These are phyloP conservation scores for Lindbergichthys nudifrons DNA, from an alignment of 2,797 vertebrate species.

Conservation along the genomic window DNA sequence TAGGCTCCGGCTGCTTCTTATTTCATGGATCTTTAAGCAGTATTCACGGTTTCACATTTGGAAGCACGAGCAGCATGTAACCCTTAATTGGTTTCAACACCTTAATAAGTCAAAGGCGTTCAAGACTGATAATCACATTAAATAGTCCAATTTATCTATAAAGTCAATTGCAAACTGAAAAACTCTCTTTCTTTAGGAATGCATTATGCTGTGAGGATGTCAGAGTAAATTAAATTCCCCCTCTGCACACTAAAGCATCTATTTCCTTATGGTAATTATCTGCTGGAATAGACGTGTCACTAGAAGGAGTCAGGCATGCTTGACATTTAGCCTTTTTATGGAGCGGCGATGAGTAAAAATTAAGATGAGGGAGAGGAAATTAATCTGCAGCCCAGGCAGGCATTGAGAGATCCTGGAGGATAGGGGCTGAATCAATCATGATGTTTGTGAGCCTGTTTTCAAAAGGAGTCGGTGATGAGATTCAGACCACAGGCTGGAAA, in stretches of 20 bases:
- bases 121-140: slow-evolving; percentile 98
- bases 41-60: slow-evolving; percentile 88
- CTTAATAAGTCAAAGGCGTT: slow-evolving; percentile 96
- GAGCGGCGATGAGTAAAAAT: slow-evolving; percentile 97
- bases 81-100: slow-evolving; percentile 95
- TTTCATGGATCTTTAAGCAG: slow-evolving; percentile 95
- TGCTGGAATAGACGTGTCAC: slow-evolving; percentile 99
- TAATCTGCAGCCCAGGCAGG: slow-evolving; percentile 93
- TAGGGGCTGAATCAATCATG: slow-evolving; percentile 91
- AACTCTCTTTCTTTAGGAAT: slow-evolving; percentile 97
- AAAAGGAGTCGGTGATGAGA: slow-evolving; percentile 92
- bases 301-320: slow-evolving; percentile 96
- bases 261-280: slow-evolving; percentile 99
- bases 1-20: slow-evolving; percentile 80
- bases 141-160: slow-evolving; percentile 97
- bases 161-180: slow-evolving; percentile 92
- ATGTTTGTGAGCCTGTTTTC: slow-evolving; percentile 91
- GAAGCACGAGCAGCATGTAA: slow-evolving; percentile 89
- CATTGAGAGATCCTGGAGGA: slow-evolving; percentile 92
- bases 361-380: slow-evolving; percentile 97
- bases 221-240: slow-evolving; percentile 99
- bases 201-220: slow-evolving; percentile 98
- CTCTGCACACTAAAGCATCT: slow-evolving; percentile 99
- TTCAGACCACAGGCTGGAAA: slow-evolving; percentile 88
- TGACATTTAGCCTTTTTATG: slow-evolving; percentile 99